These are phyloP conservation scores for Spialia ferax DNA, from an alignment of 2,888 invertebrate genomes.

Conservation along the genomic window DNA sequence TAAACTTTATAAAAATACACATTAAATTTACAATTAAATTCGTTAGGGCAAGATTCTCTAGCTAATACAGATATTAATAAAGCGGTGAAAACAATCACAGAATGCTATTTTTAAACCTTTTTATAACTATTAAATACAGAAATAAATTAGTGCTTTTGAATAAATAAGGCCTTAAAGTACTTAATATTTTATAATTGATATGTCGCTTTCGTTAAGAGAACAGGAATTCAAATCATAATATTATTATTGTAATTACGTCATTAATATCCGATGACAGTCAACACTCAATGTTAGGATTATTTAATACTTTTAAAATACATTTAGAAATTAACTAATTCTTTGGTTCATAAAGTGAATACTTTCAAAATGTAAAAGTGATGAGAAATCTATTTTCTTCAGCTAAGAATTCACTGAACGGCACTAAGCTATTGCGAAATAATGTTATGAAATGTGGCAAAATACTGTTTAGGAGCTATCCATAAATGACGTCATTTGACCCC, in stretches of 20 bases:
- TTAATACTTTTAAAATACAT: background rate
- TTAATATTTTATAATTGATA: slow-evolving; percentile 61
- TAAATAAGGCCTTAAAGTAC: slow-evolving; percentile 51
- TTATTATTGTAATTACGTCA: background rate
- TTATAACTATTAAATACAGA: slow-evolving; percentile 52
- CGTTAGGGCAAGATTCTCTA: slow-evolving; percentile 75
- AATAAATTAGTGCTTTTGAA: slow-evolving; percentile 56
- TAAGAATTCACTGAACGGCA: too few relatives aligned
- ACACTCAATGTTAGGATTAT: too few relatives aligned
- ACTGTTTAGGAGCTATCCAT: too few relatives aligned
- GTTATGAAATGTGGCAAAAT: too few relatives aligned
- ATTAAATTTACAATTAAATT: slow-evolving; percentile 62
- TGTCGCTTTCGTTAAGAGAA: slow-evolving; percentile 58
- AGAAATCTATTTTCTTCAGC: too few relatives aligned
- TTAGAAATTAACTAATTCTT: background rate
- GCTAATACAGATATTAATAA: slow-evolving; percentile 49
- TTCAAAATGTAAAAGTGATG: too few relatives aligned
- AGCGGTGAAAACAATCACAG: slow-evolving; percentile 63
- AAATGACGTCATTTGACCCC: too few relatives aligned
- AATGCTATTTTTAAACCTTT: slow-evolving; percentile 43
- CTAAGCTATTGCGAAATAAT: too few relatives aligned
- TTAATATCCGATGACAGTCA: too few relatives aligned
- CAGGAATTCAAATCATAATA: slow-evolving; percentile 47
- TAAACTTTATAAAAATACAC: slow-evolving; percentile 44
- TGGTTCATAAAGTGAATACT: background rate